A percentile compares a stretch with the other conserved stretches of the same genome.
Conservation (phyloP, 2,797 vertebrate species). For the Ataeniobius toweri region DNA sequence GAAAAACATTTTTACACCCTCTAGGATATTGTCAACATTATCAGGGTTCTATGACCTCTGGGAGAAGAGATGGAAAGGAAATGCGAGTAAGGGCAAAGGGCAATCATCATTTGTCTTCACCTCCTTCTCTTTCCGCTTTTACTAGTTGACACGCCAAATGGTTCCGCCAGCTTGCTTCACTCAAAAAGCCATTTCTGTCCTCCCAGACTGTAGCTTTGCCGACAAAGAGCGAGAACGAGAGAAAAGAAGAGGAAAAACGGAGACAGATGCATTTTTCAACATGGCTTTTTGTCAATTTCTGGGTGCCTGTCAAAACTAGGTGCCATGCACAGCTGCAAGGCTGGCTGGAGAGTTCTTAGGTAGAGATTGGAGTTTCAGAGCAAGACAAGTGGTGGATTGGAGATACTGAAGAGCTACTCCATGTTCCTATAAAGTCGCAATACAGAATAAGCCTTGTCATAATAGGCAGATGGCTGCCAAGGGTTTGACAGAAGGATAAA, state of each 20-base stretch:
- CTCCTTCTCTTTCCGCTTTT: constrained; percentile 67
- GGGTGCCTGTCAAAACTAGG: constrained; percentile 66
- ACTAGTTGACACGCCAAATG: constrained; percentile 69
- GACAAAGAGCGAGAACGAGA: constrained; percentile 64
- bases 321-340: constrained; percentile 42
- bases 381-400: constrained; percentile 42
- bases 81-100: constrained; percentile 33
- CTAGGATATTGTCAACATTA: constrained; percentile 27
- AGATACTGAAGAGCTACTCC: constrained; percentile 51
- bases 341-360: constrained; percentile 56
- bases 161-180: constrained; percentile 72
- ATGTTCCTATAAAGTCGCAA: constrained; percentile 26
- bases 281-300: constrained; percentile 73
- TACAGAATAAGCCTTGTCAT: constrained; percentile 14
- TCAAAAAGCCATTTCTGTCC: constrained; percentile 82
- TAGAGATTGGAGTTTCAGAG: constrained; percentile 52
- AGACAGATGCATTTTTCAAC: constrained; percentile 65
- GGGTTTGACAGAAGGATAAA: constrained; percentile 4
- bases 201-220: constrained; percentile 59
- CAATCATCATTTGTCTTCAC: constrained; percentile 77
- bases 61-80: constrained; percentile 29
- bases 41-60: constrained; percentile 48
- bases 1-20: constrained; percentile 32
- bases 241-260: constrained; percentile 35
- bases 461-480: constrained; percentile 6